Evolutionary conservation across 2,113 vertebrate genomes (phyloP), one percentile per base, ranked within the genome.

Genomic region (Lophius piscatorius): DNA sequence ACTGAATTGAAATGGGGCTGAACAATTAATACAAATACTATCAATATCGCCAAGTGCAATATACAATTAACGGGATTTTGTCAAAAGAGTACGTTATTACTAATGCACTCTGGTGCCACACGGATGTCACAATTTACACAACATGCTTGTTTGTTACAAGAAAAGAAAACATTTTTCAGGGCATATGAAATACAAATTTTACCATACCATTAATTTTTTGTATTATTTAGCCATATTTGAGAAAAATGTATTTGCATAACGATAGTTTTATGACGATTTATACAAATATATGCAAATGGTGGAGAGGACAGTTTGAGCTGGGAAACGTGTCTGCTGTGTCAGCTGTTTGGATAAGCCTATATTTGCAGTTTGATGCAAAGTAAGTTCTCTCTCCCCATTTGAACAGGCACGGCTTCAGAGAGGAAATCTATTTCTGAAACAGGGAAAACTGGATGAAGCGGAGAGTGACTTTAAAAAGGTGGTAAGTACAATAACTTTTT

Each of bases 401-500:
- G 3, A 23, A 59, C 80, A 99, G 97, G 97, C 97, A 38, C 91
- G 95, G 36, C 91, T 99, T 70, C 97, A 99, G 89, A 93, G 97
- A 84, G 97, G 96, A 63, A 94, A 96, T 4, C 87, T 99, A 9
- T 76, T 97, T 21, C 89, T 99, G 55, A 99, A 98, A 78, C 96
- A 98, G 74, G 97, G 97, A 24, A 97, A 90, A 68, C 91, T 99
- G 1, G 95, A 97, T 75, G 96, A 99, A 87, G 96, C 97, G 8
- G 94, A 95, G 80, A 92, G 92, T 33, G 97, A 99, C 83, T 99
- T 98, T 47, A 96, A 95, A 83, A 96, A 90, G 66, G 96, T 99
- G 94, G 97, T 98, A 87, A 92, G 95, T 70, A 8, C 9, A 20
- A 8, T 0, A 16, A 55, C 13, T 14, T 13, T 8, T 46, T 65